Base-by-base conservation (phyloP, 2,888 invertebrate genomes). In the Amphipyra berbera region DNA sequence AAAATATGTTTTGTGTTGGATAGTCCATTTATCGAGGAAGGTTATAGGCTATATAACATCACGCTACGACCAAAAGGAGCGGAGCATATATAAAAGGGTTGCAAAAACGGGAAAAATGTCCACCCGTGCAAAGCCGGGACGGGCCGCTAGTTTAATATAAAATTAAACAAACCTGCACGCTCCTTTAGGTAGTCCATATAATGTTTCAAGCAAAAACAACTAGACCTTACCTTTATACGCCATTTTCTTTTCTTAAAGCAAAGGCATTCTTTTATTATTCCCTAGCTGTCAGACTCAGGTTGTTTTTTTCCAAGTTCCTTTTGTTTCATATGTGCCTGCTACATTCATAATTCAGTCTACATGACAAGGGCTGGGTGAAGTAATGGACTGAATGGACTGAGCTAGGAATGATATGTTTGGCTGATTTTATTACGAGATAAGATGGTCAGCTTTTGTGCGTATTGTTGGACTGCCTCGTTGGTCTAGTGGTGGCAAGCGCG, bases 261-360 rank as follows among this genome's bases (percentile, higher is more conserved):
- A 68, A 62, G 44, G 60, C 68, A 55, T 65, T 58, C 37, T 66
- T 66, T 64, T 64, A 77, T 70, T 61, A 56, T 69, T 55, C 66
- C 59, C 14, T 21, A 37, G 66, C 57, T 76, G 75, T 78, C 74
- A 77, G n/a, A 13, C 21, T 46, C 78, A 75, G 49, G 38, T 15
- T 45, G 37, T 41, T 52, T 38, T 52, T 38, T 60, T 4, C 55
- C 53, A 27, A 30, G 40, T 15, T 41, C 41, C 58, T 42, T 59
- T 64, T 65, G 59, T 73, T 58, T 44, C 37, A 48, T 63, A 15
- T 42, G 30, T 10, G 37, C 70, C 57, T 52, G 15, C 47, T 55
- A 54, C 71, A 52, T 64, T 55, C 44, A 70, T 58, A 52, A 70
- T 70, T 61, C 65, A 70, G 21, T 15, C 37, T 42, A 6, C 12